Evolutionary conservation across 1,140 invertebrate genomes (phyloP).

Genomic region (Drosophila setifemur): DNA sequence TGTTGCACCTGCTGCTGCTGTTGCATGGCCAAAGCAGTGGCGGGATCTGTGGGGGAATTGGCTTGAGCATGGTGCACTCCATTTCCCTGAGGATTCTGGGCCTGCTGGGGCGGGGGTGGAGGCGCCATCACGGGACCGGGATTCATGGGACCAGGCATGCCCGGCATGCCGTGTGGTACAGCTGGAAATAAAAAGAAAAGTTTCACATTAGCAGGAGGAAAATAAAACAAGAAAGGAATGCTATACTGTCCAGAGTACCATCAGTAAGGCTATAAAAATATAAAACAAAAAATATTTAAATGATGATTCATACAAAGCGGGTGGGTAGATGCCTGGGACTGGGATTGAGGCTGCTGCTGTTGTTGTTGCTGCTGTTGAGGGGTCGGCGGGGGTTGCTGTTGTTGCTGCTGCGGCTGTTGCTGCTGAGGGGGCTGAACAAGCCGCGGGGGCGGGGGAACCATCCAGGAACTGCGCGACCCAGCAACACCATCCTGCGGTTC

Average conservation of each 20-base stretch:
- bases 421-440: slow-evolving; percentile 41
- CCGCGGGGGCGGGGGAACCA: slow-evolving; percentile 71
- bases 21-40: slow-evolving; percentile 57
- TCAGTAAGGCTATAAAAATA: slow-evolving; percentile 64
- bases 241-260: too few species aligned
- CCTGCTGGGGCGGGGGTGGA: slow-evolving; percentile 71
- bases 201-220: not conserved
- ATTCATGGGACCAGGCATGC: slow-evolving; percentile 75
- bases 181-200: slow-evolving; percentile 36
- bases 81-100: slow-evolving; percentile 72
- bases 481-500: slow-evolving; percentile 73
- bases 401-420: slow-evolving; percentile 33
- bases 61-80: slow-evolving; percentile 66
- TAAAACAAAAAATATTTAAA: slow-evolving; percentile 55
- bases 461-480: slow-evolving; percentile 75
- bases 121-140: slow-evolving; percentile 71
- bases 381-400: slow-evolving; percentile 46
- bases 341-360: slow-evolving; percentile 45
- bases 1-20: slow-evolving; percentile 56
- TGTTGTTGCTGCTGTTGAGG: slow-evolving; percentile 53
- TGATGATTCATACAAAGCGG: slow-evolving; percentile 84
- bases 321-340: slow-evolving; percentile 83
- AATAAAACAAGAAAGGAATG: slow-evolving; percentile 9
- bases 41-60: slow-evolving; percentile 64
- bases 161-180: slow-evolving; percentile 76